phyloP scores from a whole-genome alignment of 2,888 invertebrate species.

The Hoplodrina blanda region DNA sequence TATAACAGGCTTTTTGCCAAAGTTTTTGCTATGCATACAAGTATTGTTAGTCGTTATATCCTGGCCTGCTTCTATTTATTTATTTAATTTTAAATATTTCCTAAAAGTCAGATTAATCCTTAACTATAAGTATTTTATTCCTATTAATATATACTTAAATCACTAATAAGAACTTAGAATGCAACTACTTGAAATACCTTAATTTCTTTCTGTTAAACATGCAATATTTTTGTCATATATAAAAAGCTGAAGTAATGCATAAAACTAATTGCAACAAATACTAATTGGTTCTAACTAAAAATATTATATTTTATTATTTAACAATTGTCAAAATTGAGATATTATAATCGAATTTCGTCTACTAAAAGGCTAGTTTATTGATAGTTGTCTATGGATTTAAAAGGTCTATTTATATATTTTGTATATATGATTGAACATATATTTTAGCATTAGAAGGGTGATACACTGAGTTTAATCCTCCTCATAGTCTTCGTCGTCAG shows the following conservation, averaged over 20 bases:
- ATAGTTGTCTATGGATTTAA: slow-evolving; percentile 35
- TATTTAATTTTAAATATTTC: slow-evolving; percentile 27
- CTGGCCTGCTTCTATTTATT: slow-evolving; percentile 20
- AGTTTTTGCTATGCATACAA: slow-evolving; percentile 21
- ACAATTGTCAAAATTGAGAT: slow-evolving; percentile 37
- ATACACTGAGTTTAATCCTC: slow-evolving; percentile 82
- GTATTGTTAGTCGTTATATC: slow-evolving; percentile 4
- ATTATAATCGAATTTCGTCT: slow-evolving; percentile 31
- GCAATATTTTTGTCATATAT: slow-evolving; percentile 16
- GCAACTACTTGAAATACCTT: slow-evolving; percentile 47
- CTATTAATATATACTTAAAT: slow-evolving; percentile 54
- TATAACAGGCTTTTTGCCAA: background rate
- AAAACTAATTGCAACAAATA: slow-evolving; percentile 28
- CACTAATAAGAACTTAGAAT: slow-evolving; percentile 43
- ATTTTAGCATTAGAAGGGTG: slow-evolving; percentile 31
- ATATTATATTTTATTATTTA: slow-evolving; percentile 21
- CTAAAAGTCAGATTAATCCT: slow-evolving; percentile 36
- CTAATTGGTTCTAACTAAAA: slow-evolving; percentile 37
- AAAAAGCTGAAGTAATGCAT: slow-evolving; percentile 30
- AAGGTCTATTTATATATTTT: slow-evolving; percentile 13
- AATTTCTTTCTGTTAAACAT: slow-evolving; percentile 40
- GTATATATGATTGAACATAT: slow-evolving; percentile 26
- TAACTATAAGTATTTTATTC: slow-evolving; percentile 40
- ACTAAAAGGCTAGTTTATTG: slow-evolving; percentile 9
- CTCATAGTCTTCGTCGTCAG: slow-evolving; percentile 92